Conservation (phyloP, 2,113 vertebrate genomes). For the Trogon melanurus region DNA sequence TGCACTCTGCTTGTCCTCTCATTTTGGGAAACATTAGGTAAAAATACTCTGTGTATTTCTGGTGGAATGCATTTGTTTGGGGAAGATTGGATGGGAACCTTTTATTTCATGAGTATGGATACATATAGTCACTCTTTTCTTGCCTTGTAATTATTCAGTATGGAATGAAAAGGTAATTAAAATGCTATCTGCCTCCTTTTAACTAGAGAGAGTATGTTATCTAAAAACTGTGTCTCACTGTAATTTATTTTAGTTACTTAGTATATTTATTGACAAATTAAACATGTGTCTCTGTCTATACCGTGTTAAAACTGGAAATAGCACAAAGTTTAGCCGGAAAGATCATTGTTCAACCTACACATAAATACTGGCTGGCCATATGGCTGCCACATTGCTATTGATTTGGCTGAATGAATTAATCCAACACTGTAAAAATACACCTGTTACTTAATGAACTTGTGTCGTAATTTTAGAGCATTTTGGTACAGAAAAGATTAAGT, state of each 20-base stretch:
- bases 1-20: background rate
- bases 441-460: background rate
- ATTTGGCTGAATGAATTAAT: constrained; percentile 17
- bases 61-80: background rate
- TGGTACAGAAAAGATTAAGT: background rate
- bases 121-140: background rate
- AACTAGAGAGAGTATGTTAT: constrained; percentile 24
- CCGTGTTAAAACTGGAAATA: background rate
- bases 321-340: background rate
- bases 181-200: constrained; percentile 43
- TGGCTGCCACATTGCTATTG: background rate
- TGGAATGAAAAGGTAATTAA: background rate
- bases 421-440: background rate
- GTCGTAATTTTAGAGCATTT: background rate
- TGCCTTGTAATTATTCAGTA: background rate
- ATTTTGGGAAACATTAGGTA: background rate
- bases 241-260: constrained; percentile 42
- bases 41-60: background rate
- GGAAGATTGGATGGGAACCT: background rate
- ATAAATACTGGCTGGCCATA: background rate
- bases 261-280: constrained; percentile 31
- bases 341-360: background rate
- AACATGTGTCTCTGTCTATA: background rate
- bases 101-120: background rate
- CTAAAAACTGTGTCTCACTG: constrained; percentile 22